These are phyloP conservation scores for Pelmatolapia mariae DNA, from an alignment of 2,113 vertebrate species.

Conservation along the genomic window DNA sequence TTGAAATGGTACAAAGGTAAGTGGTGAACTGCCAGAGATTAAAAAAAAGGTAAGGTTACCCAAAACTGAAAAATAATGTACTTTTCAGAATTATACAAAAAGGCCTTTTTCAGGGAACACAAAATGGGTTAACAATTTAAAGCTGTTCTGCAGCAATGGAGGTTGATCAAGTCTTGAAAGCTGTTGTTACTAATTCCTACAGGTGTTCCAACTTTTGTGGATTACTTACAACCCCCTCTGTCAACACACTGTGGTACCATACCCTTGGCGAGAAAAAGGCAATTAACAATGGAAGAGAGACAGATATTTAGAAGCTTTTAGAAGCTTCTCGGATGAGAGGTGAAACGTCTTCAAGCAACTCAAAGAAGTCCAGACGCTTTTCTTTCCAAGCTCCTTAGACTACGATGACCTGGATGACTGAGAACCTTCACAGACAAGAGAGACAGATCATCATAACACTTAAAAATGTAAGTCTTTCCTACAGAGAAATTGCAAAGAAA, in stretches of 20 bases:
- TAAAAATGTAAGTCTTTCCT: background rate
- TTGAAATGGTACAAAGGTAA: too few species aligned
- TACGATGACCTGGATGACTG: too few species aligned
- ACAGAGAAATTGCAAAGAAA: background rate
- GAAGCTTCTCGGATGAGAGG: too few species aligned
- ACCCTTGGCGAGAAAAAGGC: background rate
- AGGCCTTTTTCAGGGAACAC: background rate
- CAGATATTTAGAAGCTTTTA: too few species aligned
- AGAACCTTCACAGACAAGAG: too few species aligned
- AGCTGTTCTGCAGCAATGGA: background rate
- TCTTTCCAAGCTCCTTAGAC: too few species aligned
- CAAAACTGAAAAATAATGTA: background rate
- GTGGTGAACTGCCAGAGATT: too few species aligned
- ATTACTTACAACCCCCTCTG: background rate
- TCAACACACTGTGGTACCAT: background rate
- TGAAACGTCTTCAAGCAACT: too few species aligned
- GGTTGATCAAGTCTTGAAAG: background rate
- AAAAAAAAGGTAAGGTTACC: background rate
- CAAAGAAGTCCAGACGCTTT: too few species aligned
- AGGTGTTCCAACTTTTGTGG: background rate
- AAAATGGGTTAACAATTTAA: background rate
- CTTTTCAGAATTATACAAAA: background rate
- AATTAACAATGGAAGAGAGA: background rate
- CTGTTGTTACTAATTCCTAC: background rate
- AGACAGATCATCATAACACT: background rate